phyloP scores from a whole-genome alignment of 2,888 invertebrate genomes.

The Masnerella sp. region DNA sequence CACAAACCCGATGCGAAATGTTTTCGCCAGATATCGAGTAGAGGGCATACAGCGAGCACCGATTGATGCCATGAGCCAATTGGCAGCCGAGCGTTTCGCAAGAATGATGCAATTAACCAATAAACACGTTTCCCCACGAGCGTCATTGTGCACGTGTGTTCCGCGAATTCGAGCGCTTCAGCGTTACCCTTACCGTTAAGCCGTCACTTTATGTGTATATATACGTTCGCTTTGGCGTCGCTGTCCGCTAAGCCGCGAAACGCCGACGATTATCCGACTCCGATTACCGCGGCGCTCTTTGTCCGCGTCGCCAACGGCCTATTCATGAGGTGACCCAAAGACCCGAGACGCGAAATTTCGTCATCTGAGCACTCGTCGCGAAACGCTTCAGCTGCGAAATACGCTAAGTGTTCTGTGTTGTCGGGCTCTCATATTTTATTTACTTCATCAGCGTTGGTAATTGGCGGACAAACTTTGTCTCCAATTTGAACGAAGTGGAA shows the following conservation, averaged over 20 bases:
- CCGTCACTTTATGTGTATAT: conserved; percentile 24
- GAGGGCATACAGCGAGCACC: conserved; percentile 55
- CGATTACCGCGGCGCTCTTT: conserved; percentile 43
- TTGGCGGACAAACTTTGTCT: conserved; percentile 12
- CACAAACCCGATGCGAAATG: conserved; percentile 61
- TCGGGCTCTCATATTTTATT: not conserved
- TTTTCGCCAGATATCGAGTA: conserved; percentile 64
- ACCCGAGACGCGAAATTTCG: conserved; percentile 26
- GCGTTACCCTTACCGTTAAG: conserved; percentile 40
- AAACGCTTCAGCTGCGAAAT: conserved; percentile 11
- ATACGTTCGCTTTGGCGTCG: conserved; percentile 4
- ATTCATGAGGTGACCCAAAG: conserved; percentile 47
- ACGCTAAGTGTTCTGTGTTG: conserved; percentile 6
- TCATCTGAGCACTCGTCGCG: conserved; percentile 22
- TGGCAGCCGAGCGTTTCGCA: conserved; percentile 69
- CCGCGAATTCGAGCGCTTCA: conserved; percentile 34
- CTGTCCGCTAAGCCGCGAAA: conserved; percentile 34
- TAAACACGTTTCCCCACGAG: conserved; percentile 72
- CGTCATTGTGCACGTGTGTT: conserved; percentile 24
- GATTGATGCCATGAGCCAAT: conserved; percentile 69
- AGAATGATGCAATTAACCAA: conserved; percentile 76
- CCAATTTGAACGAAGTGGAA: too few species aligned
- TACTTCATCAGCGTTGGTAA: conserved; percentile 5
- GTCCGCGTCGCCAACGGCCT: conserved; percentile 33
- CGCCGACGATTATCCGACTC: conserved; percentile 51